These are phyloP conservation scores for Pomacea canaliculata DNA, from an alignment of 2,888 invertebrate genomes.

Conservation along the genomic window DNA sequence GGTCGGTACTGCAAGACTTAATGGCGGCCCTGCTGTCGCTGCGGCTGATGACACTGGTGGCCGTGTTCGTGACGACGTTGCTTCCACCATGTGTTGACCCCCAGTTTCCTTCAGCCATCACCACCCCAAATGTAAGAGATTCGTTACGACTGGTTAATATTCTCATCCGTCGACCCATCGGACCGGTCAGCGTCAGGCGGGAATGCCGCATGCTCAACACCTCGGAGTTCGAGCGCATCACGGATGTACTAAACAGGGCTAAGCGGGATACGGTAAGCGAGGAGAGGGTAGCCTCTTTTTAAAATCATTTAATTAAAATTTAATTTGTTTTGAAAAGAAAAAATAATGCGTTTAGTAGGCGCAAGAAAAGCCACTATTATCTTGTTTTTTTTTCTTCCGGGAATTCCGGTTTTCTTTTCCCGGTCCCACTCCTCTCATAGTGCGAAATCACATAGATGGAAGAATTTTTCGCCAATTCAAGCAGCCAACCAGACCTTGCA, in stretches of 20 bases:
- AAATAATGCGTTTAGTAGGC: too few species aligned
- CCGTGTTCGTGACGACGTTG: neutral
- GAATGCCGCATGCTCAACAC: constrained; percentile 35
- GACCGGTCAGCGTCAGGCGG: constrained; percentile 30
- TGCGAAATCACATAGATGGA: too few species aligned
- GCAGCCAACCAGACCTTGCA: too few species aligned
- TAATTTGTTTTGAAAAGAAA: too few species aligned
- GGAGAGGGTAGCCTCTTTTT: too few species aligned
- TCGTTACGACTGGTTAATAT: constrained; percentile 35
- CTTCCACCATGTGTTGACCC: constrained; percentile 29
- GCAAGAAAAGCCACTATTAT: too few species aligned
- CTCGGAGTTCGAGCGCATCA: constrained; percentile 31
- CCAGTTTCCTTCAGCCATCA: constrained; percentile 26
- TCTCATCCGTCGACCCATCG: constrained; percentile 33
- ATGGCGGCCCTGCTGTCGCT: neutral
- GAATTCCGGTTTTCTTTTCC: too few species aligned
- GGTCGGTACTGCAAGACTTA: too few species aligned
- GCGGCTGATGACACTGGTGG: constrained; percentile 6
- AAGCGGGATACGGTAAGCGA: constrained; percentile 36
- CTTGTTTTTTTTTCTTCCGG: too few species aligned
- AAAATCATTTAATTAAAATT: too few species aligned
- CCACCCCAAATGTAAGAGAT: constrained; percentile 26
- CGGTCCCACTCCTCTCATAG: too few species aligned
- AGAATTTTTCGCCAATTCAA: too few species aligned
- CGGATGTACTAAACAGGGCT: constrained; percentile 33